These are phyloP conservation scores for Liasis olivaceus DNA, from an alignment of 2,797 vertebrate genomes.

Conservation along the genomic window DNA sequence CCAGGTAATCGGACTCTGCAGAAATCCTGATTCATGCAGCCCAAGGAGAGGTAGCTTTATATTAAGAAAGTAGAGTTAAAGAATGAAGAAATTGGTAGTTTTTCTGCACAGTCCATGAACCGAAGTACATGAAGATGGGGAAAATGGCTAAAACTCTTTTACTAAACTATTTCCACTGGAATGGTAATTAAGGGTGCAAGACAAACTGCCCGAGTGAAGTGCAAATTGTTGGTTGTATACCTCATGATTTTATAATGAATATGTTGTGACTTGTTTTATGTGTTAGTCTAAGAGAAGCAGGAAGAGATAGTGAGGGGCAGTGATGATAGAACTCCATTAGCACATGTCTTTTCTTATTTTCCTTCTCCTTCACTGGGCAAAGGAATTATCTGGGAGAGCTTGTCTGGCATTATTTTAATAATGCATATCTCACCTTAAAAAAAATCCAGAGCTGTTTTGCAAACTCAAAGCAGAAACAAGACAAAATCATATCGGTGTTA, in stretches of 20 bases:
- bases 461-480: background rate
- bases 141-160: background rate
- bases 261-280: background rate
- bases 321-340: background rate
- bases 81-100: background rate
- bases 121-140: background rate
- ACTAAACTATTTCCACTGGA: background rate
- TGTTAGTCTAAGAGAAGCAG: background rate
- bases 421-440: background rate
- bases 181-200: background rate
- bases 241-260: slow-evolving; percentile 1
- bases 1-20: background rate
- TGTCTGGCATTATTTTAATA: background rate
- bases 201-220: background rate
- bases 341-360: background rate
- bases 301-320: background rate
- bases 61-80: background rate
- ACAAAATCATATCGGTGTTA: background rate
- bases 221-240: background rate
- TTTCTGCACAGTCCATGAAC: background rate
- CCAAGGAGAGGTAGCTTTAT: background rate
- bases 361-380: background rate
- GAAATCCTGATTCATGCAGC: background rate
- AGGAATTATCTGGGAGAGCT: background rate
- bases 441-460: background rate